Evolutionary conservation across 2,888 invertebrate genomes (phyloP).

Genomic region (Parthenolecanium corni): DNA sequence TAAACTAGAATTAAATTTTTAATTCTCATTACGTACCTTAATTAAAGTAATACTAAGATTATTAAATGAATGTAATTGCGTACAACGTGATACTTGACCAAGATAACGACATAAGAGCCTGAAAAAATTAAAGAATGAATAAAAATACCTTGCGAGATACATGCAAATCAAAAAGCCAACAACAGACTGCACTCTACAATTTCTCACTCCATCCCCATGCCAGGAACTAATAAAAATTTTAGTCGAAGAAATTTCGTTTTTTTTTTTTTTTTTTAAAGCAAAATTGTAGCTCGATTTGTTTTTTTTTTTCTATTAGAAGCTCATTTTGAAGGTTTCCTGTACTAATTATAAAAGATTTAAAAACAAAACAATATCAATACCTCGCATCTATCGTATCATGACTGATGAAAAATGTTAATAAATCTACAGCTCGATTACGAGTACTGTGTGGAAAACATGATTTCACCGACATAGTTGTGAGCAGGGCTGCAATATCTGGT

Average conservation of each 20-base stretch:
- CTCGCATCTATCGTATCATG: conserved; percentile 28
- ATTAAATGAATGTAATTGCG: conserved; percentile 5
- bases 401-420: conserved; percentile 30
- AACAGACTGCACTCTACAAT: too few species aligned
- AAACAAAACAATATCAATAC: conserved; percentile 5
- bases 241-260: too few species aligned
- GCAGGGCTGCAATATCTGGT: conserved; percentile 34
- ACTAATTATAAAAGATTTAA: not conserved
- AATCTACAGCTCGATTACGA: conserved; percentile 21
- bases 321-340: too few species aligned
- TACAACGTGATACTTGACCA: conserved; percentile 4
- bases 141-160: too few species aligned
- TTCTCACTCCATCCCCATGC: too few species aligned
- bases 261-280: not conserved
- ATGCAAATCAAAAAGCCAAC: too few species aligned
- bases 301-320: too few species aligned
- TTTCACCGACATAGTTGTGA: conserved; percentile 33
- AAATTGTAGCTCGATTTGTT: too few species aligned
- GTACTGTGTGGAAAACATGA: conserved; percentile 13
- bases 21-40: conserved; percentile 8
- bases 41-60: conserved; percentile 14
- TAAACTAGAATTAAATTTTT: not conserved
- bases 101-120: conserved; percentile 30
- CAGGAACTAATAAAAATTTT: too few species aligned
- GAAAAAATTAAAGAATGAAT: not conserved